Evolutionary conservation across 2,888 invertebrate genomes (phyloP).

Genomic region (Melitaea athalia): DNA sequence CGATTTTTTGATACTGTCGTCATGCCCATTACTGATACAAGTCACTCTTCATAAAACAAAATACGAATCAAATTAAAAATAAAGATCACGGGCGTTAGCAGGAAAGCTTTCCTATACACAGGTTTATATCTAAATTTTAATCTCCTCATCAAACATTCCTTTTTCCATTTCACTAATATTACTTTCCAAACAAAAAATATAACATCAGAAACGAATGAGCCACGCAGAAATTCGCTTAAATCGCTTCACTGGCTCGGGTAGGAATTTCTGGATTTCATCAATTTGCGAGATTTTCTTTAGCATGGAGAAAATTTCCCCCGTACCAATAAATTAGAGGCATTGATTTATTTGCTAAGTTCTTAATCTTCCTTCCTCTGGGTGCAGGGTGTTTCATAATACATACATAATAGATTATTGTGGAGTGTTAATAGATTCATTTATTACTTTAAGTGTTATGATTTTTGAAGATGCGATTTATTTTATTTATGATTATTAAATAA

Average conservation of each 20-base stretch:
- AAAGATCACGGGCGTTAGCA: too few species aligned
- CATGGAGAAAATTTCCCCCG: slow-evolving; percentile 56
- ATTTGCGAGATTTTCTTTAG: slow-evolving; percentile 66
- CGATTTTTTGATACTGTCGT: too few species aligned
- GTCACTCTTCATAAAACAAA: too few species aligned
- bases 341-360: slow-evolving; percentile 71
- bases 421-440: slow-evolving; percentile 17
- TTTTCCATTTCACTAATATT: slow-evolving; percentile 16
- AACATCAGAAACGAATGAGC: slow-evolving; percentile 40
- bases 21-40: too few species aligned
- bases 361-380: slow-evolving; percentile 47
- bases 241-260: slow-evolving; percentile 50
- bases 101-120: background rate
- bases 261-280: slow-evolving; percentile 70
- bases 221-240: slow-evolving; percentile 53
- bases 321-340: slow-evolving; percentile 67
- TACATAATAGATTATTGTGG: slow-evolving; percentile 21
- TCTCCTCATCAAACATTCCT: slow-evolving; percentile 2
- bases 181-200: slow-evolving; percentile 25
- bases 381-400: slow-evolving; percentile 20
- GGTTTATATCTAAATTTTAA: background rate
- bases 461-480: background rate
- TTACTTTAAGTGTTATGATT: slow-evolving; percentile 5
- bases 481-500: background rate
- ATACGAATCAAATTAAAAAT: too few species aligned